Evolutionary conservation across 30 jellyfish, hydroid and myxozoan genomes (phyloP).

Genomic region (Aurelia aurita): DNA sequence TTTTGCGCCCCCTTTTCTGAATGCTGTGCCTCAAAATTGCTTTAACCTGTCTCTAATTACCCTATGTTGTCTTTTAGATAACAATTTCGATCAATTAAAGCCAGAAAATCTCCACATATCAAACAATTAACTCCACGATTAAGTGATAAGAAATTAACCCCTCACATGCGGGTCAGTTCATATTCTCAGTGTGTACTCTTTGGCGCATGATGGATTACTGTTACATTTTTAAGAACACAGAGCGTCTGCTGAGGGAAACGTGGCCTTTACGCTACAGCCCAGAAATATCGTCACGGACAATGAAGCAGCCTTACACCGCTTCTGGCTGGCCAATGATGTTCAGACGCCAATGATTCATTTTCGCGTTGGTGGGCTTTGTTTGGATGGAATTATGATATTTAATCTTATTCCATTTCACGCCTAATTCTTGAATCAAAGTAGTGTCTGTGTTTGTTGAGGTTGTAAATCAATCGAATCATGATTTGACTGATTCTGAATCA

Average conservation of each 20-base stretch:
- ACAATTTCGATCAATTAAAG: constrained; percentile 12
- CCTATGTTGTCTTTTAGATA: constrained; percentile 33
- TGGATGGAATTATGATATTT: too few species aligned
- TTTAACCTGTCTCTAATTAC: too few species aligned
- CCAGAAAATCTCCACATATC: constrained; percentile 9
- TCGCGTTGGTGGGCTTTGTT: too few species aligned
- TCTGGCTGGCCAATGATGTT: constrained; percentile 21
- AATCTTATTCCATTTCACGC: too few species aligned
- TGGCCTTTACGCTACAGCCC: constrained; percentile 54
- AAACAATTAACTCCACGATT: constrained; percentile 59
- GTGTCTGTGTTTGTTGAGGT: too few species aligned
- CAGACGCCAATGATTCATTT: constrained; percentile 31
- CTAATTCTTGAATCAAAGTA: too few species aligned
- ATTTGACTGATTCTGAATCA: too few species aligned
- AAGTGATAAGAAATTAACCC: constrained; percentile 79
- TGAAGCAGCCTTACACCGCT: constrained; percentile 13
- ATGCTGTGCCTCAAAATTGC: too few species aligned
- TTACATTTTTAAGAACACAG: constrained; percentile 29
- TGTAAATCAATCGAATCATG: too few species aligned
- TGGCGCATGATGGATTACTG: constrained; percentile 66
- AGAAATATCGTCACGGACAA: too few species aligned
- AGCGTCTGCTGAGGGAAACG: constrained; percentile 53
- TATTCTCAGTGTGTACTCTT: constrained; percentile 42
- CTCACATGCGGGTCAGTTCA: constrained; percentile 66
- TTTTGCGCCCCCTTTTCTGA: too few species aligned